These are phyloP conservation scores for Cepaea hortensis DNA, from an alignment of 2,888 invertebrate species.

Conservation along the genomic window DNA sequence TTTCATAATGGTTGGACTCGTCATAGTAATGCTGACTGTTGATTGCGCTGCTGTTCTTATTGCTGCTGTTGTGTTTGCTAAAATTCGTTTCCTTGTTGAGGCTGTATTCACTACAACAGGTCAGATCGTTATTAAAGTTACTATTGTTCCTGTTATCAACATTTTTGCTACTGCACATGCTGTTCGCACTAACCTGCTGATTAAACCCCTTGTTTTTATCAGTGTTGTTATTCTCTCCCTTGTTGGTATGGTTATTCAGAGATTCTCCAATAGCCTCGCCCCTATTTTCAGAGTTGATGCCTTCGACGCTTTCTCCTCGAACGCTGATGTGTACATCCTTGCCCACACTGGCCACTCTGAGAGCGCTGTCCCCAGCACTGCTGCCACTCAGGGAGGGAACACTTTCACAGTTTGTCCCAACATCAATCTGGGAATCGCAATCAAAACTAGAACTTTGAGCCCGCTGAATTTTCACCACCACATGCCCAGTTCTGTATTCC, in stretches of 20 bases:
- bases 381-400: neutral
- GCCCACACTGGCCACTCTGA: neutral
- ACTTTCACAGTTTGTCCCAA: neutral
- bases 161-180: neutral
- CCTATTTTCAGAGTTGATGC: neutral
- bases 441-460: neutral
- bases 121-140: neutral
- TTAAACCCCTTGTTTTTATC: neutral
- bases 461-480: neutral
- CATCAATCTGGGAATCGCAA: neutral
- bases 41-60: neutral
- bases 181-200: neutral
- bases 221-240: neutral
- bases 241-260: neutral
- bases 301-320: neutral
- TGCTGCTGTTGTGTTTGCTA: neutral
- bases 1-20: too few relatives aligned
- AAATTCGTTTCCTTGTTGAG: neutral
- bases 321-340: neutral
- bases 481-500: neutral
- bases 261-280: neutral
- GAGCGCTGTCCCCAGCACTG: neutral
- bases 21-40: neutral
- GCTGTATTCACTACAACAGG: neutral
- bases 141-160: neutral